Evolutionary conservation across 2,888 invertebrate species (phyloP).

Genomic region (Netelia fuscicornis): DNA sequence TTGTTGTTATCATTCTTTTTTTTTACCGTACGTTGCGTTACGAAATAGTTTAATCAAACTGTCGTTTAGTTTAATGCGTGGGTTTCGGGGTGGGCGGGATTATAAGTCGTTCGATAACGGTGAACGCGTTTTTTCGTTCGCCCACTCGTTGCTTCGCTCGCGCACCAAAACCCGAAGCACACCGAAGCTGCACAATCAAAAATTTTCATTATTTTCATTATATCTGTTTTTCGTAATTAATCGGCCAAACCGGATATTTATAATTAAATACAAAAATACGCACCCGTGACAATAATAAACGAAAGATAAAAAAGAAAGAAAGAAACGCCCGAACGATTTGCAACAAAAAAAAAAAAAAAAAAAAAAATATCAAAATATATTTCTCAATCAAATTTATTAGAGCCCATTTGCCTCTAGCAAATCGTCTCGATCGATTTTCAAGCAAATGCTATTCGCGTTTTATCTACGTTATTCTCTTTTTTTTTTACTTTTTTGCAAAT

Average conservation of each 20-base stretch:
- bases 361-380: too few relatives aligned
- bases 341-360: too few relatives aligned
- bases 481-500: too few relatives aligned
- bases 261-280: neutral
- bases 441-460: too few relatives aligned
- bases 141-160: slow-evolving; percentile 42
- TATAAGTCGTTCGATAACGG: neutral
- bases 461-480: too few relatives aligned
- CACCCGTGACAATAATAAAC: neutral
- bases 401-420: too few relatives aligned
- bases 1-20: neutral
- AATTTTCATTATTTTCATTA: slow-evolving; percentile 6
- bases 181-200: neutral
- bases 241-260: neutral
- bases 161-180: slow-evolving; percentile 52
- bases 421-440: too few relatives aligned
- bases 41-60: neutral
- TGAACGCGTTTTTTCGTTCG: neutral
- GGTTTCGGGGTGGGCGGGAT: neutral
- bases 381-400: too few relatives aligned
- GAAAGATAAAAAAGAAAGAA: neutral
- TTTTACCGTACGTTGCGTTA: neutral
- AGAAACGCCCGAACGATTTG: neutral
- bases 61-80: neutral
- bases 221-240: neutral